Base-by-base conservation (phyloP, 2,113 vertebrate species). In the Typhlomys cinereus region DNA sequence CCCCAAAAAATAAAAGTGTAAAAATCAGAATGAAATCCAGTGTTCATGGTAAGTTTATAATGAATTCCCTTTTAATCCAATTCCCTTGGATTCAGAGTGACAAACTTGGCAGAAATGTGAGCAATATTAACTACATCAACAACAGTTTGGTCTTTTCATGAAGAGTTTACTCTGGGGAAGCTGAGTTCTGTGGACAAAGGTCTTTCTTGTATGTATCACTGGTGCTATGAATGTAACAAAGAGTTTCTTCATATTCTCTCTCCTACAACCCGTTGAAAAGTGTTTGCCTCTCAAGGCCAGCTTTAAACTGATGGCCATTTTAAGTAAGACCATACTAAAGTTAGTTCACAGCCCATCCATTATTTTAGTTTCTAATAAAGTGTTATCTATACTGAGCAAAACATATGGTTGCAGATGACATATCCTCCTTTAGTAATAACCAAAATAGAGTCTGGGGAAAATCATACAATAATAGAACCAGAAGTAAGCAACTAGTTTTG, bases 291-390 rank as follows among this genome's bases (percentile, higher is more conserved):
- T 84, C 62, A 62, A 71, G 88, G 80, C 54, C 84, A 80, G 71
- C 79, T 92, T 88, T 62, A 59, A 83, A 44, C 74, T 75, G 46
- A 88, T 10, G 70, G 89, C n/a, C 74, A 71, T 44, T 76, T 62
- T 46, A 91, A 71, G 79, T 13, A 54, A 59, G 23, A 17, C 12
- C n/a, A 18, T 39, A 41, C 41, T 86, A 73, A 73, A 66, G 85
- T 81, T 18, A 57, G 48, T 44, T 15, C 46, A 75, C 14, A 79
- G 85, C 23, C 62, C 25, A 81, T 34, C 11, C 25, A 64, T 34
- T 74, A 83, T 76, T 76, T 78, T 75, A 85, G 25, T 29, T 87
- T 75, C n/a, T 75, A 85, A n/a, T 79, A 75, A 67, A 89, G 36
- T 18, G 73, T 18, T 66, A 41, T 25, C 46, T 84, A 76, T 59